Conservation (phyloP, 1,140 invertebrate species). For the Pseudomyrmex flavicornis region DNA sequence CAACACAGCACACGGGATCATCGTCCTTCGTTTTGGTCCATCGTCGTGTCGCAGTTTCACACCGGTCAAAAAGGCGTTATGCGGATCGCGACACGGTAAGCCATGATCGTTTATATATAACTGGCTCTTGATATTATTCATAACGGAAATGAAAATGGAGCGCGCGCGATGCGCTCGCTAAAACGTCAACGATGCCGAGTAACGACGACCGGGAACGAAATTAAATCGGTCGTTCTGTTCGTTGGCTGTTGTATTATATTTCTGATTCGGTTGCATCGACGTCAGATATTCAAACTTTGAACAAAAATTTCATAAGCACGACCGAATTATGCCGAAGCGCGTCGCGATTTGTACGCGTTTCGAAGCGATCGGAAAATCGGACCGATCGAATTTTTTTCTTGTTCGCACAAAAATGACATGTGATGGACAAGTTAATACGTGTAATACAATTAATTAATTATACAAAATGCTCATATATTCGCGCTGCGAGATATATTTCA, state of each 20-base stretch:
- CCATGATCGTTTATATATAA: background rate
- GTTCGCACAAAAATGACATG: background rate
- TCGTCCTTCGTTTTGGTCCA: background rate
- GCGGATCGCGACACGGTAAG: background rate
- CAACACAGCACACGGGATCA: background rate
- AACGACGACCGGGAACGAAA: background rate
- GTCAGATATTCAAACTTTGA: conserved; percentile 34
- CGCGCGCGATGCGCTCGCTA: background rate
- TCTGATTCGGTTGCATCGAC: background rate
- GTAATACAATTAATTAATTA: background rate
- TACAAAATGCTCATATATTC: too few species aligned
- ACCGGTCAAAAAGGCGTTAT: conserved; percentile 32
- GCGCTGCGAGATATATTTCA: too few species aligned
- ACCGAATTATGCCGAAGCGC: background rate
- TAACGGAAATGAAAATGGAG: conserved; percentile 48
- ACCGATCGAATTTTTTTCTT: conserved; percentile 7
- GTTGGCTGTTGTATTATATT: conserved; percentile 14
- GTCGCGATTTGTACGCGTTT: background rate
- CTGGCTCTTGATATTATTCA: conserved; percentile 24
- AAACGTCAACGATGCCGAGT: background rate
- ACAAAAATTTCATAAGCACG: conserved; percentile 42
- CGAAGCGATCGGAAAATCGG: background rate
- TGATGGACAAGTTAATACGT: background rate
- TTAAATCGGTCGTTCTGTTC: conserved; percentile 40
- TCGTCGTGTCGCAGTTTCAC: background rate